Evolutionary conservation across 1,140 invertebrate species (phyloP).

Genomic region (Caenorhabditis tropicalis): DNA sequence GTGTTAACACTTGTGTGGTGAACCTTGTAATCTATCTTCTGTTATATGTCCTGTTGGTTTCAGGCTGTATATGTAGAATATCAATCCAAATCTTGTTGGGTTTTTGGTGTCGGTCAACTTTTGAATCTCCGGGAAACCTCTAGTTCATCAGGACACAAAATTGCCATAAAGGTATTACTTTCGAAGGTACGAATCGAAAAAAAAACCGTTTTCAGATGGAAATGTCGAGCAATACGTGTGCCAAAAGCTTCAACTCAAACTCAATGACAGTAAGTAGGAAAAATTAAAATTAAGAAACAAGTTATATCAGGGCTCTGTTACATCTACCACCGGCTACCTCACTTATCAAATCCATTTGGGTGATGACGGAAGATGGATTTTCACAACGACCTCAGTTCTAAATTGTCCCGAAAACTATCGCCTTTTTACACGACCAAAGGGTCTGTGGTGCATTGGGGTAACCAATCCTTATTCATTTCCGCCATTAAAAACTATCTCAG

Average conservation of each 20-base stretch:
- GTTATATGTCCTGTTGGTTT: no score
- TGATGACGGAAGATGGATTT: neutral
- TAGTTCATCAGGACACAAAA: neutral
- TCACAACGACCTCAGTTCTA: neutral
- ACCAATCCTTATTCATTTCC: neutral
- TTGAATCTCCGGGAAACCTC: neutral
- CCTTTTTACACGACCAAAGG: neutral
- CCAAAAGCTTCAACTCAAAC: neutral
- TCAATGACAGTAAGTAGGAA: neutral
- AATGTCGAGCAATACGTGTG: neutral
- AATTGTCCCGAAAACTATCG: neutral
- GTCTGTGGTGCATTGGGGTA: slow-evolving; percentile 11
- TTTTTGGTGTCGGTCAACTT: neutral
- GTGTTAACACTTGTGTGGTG: neutral
- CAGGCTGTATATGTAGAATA: neutral
- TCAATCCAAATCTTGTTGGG: neutral
- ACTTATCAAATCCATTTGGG: neutral
- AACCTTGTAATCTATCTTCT: neutral
- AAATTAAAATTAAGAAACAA: neutral
- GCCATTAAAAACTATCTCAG: neutral
- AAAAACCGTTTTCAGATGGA: neutral
- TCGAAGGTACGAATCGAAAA: neutral
- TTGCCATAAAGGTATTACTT: neutral
- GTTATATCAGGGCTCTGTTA: neutral
- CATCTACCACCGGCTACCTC: neutral